These are phyloP conservation scores for Scaptomyza tumidula DNA, from an alignment of 2,888 invertebrate genomes.

Conservation along the genomic window DNA sequence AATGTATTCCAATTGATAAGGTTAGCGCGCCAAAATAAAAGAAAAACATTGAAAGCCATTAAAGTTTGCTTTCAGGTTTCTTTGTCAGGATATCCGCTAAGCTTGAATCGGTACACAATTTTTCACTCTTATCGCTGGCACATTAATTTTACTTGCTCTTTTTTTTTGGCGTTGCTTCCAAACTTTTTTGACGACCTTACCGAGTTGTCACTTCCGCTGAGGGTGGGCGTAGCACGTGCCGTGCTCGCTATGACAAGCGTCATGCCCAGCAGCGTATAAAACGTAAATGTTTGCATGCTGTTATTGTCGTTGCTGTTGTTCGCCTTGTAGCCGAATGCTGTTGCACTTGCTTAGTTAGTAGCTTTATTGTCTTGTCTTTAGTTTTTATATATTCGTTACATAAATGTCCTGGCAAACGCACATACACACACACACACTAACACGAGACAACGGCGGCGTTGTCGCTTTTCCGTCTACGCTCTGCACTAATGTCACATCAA, in stretches of 20 bases:
- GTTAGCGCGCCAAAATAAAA: not conserved
- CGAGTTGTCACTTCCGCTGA: conserved; percentile 80
- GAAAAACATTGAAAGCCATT: not conserved
- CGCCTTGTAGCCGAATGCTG: conserved; percentile 8
- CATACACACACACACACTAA: conserved; percentile 17
- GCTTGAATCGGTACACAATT: conserved; percentile 25
- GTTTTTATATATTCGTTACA: conserved; percentile 29
- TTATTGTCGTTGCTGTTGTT: conserved; percentile 26
- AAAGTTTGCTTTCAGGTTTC: conserved; percentile 1
- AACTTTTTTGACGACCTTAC: conserved; percentile 63
- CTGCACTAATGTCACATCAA: conserved; percentile 61
- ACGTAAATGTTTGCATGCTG: conserved; percentile 70
- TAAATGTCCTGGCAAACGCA: conserved; percentile 49
- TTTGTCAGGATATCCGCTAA: conserved; percentile 23
- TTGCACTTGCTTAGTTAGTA: conserved; percentile 19
- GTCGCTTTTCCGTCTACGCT: conserved; percentile 56
- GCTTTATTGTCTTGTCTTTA: conserved; percentile 30
- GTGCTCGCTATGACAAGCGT: conserved; percentile 52
- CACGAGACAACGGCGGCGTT: conserved; percentile 34
- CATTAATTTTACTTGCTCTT: conserved; percentile 18
- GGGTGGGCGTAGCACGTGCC: conserved; percentile 77
- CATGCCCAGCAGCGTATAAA: conserved; percentile 69
- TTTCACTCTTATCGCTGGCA: conserved; percentile 39
- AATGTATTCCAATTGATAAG: conserved; percentile 19
- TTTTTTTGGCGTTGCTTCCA: not conserved